Conservation (phyloP, 2,797 vertebrate species). For the Manis pentadactyla region DNA sequence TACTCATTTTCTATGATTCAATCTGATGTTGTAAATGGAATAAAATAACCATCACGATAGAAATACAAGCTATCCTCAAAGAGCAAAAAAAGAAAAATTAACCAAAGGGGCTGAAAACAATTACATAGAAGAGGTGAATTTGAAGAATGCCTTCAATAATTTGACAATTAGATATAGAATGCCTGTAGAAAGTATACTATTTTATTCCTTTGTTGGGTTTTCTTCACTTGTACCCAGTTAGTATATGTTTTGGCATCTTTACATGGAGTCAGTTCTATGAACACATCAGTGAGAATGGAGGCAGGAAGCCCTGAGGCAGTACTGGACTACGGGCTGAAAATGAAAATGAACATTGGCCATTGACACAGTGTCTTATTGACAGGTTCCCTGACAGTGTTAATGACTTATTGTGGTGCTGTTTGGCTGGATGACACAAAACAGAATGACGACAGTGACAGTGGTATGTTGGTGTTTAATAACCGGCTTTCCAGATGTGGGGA, state of each 20-base stretch:
- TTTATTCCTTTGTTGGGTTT: not conserved
- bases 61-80: not conserved
- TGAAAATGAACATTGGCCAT: not conserved
- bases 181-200: not conserved
- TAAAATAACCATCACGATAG: not conserved
- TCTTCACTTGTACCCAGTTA: not conserved
- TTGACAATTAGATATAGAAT: not conserved
- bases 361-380: not conserved
- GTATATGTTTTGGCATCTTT: not conserved
- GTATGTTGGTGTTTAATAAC: not conserved
- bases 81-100: not conserved
- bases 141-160: not conserved
- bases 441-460: not conserved
- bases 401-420: not conserved
- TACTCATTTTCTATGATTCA: not conserved
- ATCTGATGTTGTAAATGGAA: not conserved
- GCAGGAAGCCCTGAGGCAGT: not conserved
- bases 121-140: not conserved
- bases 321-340: not conserved
- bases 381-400: conserved; percentile 26
- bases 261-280: not conserved
- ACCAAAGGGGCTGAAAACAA: not conserved
- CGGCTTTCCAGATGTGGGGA: not conserved
- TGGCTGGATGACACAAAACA: not conserved
- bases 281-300: not conserved